Percentiles rank a stretch among this genome's conserved stretches.
phyloP scores from a whole-genome alignment of 2,888 invertebrate species.

The Plebejus melissa region DNA sequence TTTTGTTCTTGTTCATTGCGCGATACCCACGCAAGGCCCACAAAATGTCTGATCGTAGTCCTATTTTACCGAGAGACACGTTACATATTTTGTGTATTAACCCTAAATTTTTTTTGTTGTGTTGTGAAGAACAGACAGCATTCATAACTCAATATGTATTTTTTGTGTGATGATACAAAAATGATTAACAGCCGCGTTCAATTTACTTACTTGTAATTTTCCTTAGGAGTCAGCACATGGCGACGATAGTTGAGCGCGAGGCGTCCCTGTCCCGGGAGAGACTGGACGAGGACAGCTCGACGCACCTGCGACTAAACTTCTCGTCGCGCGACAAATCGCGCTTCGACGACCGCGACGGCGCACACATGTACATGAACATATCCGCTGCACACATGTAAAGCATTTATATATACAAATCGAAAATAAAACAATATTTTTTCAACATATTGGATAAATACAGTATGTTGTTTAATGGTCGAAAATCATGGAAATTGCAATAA shows the following conservation, averaged over 20 bases:
- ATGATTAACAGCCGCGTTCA: too few relatives aligned
- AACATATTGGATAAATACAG: neutral
- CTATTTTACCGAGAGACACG: too few relatives aligned
- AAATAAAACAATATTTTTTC: neutral
- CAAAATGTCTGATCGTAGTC: too few relatives aligned
- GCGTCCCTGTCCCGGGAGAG: conserved; percentile 63
- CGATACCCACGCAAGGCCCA: too few relatives aligned
- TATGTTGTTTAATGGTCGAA: too few relatives aligned
- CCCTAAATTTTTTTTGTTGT: too few relatives aligned
- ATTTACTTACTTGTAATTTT: conserved; percentile 1
- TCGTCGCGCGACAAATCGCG: conserved; percentile 51
- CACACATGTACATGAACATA: conserved; percentile 75
- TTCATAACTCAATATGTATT: too few relatives aligned
- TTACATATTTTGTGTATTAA: too few relatives aligned
- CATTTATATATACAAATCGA: neutral
- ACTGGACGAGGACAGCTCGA: conserved; percentile 56
- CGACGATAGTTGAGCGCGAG: conserved; percentile 71
- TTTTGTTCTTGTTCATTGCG: too few relatives aligned
- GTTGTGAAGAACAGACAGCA: too few relatives aligned
- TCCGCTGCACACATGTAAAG: conserved; percentile 64
- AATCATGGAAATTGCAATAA: too few relatives aligned
- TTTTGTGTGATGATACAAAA: too few relatives aligned
- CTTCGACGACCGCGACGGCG: conserved; percentile 58
- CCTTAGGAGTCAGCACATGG: conserved; percentile 63
- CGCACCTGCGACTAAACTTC: conserved; percentile 65